Evolutionary conservation across 1,140 invertebrate species (phyloP).

Genomic region (Tetramorium alpestre): DNA sequence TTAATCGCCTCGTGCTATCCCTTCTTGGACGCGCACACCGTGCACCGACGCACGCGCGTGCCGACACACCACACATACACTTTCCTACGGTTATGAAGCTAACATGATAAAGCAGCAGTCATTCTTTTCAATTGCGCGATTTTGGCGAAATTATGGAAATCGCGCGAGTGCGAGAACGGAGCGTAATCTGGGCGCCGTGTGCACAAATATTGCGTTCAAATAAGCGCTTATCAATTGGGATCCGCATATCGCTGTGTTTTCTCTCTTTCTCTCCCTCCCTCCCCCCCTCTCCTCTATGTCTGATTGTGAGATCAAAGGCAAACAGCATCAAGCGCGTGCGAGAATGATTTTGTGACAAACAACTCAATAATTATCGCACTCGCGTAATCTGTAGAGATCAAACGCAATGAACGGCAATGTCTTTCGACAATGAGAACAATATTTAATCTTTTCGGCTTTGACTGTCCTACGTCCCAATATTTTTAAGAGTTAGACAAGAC

Average conservation of each 20-base stretch:
- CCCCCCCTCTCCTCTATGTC: too few relatives aligned
- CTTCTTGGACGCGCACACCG: not conserved
- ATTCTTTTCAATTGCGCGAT: not conserved
- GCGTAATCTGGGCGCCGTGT: not conserved
- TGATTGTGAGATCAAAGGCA: not conserved
- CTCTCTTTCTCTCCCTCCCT: not conserved
- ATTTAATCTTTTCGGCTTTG: too few relatives aligned
- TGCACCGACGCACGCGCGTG: not conserved
- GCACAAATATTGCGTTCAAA: not conserved
- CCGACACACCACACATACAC: not conserved
- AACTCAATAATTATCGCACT: not conserved
- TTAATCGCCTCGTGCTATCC: not conserved
- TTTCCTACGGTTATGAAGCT: not conserved
- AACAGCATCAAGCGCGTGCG: not conserved
- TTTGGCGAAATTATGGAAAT: not conserved
- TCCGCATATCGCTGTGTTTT: not conserved
- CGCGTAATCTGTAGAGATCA: not conserved
- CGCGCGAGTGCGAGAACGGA: not conserved
- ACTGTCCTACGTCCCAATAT: not conserved
- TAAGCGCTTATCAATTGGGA: constrained; percentile 2
- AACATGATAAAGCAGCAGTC: not conserved
- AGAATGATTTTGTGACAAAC: not conserved
- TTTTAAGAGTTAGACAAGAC: not conserved
- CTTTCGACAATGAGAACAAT: too few relatives aligned
- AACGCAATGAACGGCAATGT: not conserved